Evolutionary conservation across 2,888 invertebrate species (phyloP).

Genomic region (Mimas tiliae): DNA sequence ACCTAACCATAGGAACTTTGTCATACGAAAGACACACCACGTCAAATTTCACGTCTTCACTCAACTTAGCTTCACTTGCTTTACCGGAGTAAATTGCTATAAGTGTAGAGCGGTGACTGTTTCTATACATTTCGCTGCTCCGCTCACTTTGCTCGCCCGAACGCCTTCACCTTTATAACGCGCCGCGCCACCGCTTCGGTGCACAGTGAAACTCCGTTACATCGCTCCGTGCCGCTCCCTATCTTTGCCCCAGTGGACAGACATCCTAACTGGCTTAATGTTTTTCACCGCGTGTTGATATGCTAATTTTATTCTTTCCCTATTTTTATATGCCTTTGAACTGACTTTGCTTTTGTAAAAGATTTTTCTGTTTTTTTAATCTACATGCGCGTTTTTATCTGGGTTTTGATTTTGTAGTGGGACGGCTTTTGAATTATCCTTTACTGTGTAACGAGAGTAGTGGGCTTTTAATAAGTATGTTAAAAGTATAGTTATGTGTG

Average conservation of each 20-base stretch:
- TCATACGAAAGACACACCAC: no score
- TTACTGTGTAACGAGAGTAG: no score
- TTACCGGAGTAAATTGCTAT: no score
- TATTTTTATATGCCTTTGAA: slow-evolving; percentile 19
- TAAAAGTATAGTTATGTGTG: no score
- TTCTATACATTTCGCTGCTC: not conserved
- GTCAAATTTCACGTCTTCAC: no score
- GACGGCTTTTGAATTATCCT: no score
- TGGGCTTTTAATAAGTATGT: no score
- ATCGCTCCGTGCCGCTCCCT: not conserved
- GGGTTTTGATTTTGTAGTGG: not conserved
- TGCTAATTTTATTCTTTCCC: slow-evolving; percentile 16
- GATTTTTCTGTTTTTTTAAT: not conserved
- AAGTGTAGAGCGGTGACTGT: not conserved
- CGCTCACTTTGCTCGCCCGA: no score
- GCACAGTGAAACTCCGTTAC: not conserved
- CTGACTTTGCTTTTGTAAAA: slow-evolving; percentile 13
- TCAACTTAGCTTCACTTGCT: no score
- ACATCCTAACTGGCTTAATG: slow-evolving; percentile 2
- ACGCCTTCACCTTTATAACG: no score
- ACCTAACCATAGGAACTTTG: no score
- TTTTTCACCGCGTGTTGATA: slow-evolving; percentile 16
- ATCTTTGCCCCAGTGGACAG: not conserved
- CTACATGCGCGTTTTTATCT: not conserved
- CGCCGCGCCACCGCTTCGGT: not conserved